Base-by-base conservation (phyloP, 1,140 invertebrate genomes). In the Heliothis virescens region DNA sequence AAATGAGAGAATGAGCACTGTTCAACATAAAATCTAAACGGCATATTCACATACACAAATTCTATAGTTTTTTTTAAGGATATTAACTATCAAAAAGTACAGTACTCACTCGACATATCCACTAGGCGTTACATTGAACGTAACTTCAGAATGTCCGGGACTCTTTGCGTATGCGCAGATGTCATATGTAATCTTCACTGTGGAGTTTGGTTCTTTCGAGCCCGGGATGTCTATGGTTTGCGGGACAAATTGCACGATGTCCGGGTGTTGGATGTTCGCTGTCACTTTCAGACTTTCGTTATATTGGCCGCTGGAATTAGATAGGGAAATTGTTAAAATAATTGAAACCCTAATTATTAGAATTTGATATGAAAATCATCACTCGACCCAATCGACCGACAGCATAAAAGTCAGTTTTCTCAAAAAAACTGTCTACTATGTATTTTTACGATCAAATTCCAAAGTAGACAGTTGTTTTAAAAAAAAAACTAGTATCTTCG, bases 111-210 rank as follows among this genome's bases (percentile, higher is more conserved):
- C 86, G 59, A 94, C 85, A 82, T 90, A 84, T 82, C 95, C 92
- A 26, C 52, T 72, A 2, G 95, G 95, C 1, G 94, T 95, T 41
- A 95, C 94, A 85, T 95, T 95, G 67, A 95, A 94, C 11, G 91
- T 95, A 12, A 96, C 87, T 52, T 95, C 94, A 0, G 96, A 94
- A 80, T 95, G 95, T 75, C 96, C 96, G 7, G 96, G 95, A 50
- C 90, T 94, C 1, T 95, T 89, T 18, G 96, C 96, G 15, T 95
- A 94, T 50, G 96, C 94, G 79, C 90, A 90, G 77, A 97, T 94
- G 57, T 95, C 92, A 84, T 95, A 94, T 29, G 94, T 90, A 65
- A 85, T 77, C 65, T 82, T 78, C 0, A 83, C 86, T 0, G 85
- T 90, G 0, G 84, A 74, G 71, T 92, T 91, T 5, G 92, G 90